Evolutionary conservation across 2,888 invertebrate species (phyloP), one percentile per base, ranked within the genome.

Genomic region (Volucella inanis): DNA sequence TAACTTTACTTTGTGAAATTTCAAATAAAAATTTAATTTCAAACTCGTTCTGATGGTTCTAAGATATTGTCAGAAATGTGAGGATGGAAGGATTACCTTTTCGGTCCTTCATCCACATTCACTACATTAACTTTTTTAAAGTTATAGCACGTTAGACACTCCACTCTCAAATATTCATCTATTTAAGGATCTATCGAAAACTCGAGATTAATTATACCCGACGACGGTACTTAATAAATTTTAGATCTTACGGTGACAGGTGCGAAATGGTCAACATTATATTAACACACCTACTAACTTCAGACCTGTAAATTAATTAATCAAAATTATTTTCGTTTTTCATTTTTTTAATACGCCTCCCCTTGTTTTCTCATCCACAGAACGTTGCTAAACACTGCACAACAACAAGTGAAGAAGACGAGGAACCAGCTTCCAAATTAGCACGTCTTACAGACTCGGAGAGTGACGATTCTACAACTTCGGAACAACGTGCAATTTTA

Each of bases 401-500:
- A 52, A 74, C 86, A 54, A 86, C 78, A 78, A 88, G 87, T 54
- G 88, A 88, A 47, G 88, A 88, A 75, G 87, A 88, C 59, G 87
- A 87, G 59, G 86, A 86, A 70, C 86, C 82, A 74, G 82, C 94
- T 70, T 93, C 94, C 87, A 96, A 96, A 90, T 95, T 95, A 89
- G 96, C 95, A n/a, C 93, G 96, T 76, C 93, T 96, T 82, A 92
- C 93, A 86, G 89, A 89, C 74, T 88, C 88, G 39, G 87, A 87
- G 74, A 87, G 75, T 85, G 87, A 88, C 68, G 79, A 77, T 14
- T 74, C 75, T 18, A 55, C 12, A 43, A 39, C 57, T 72, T 67
- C 84, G 64, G 71, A 74, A 49, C 67, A 77, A 80, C 79, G 67
- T 47, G 71, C 50, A 18, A 71, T 68, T 18, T 55, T 57, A 12